phyloP scores from a whole-genome alignment of 1,140 invertebrate genomes.

The Leptinotarsa undecemlineata region DNA sequence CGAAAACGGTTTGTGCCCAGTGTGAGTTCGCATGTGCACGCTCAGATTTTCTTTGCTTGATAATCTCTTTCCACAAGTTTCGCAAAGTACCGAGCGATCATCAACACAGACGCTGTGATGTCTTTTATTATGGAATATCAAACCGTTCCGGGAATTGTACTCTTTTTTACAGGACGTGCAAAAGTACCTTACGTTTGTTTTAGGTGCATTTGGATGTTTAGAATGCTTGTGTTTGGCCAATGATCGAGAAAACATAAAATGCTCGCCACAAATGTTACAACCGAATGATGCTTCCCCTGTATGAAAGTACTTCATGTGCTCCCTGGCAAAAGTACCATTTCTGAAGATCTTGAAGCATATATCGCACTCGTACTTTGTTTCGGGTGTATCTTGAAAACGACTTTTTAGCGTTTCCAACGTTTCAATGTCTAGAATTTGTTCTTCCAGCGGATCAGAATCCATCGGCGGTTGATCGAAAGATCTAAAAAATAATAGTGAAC shows the following conservation, averaged over 20 bases:
- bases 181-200: conserved; percentile 34
- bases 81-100: conserved; percentile 55
- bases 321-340: conserved; percentile 26
- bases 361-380: conserved; percentile 66
- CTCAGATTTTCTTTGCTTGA: conserved; percentile 48
- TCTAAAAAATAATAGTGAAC: background rate
- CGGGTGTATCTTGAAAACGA: conserved; percentile 60
- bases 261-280: conserved; percentile 66
- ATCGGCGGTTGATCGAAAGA: background rate
- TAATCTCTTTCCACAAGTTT: conserved; percentile 51
- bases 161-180: conserved; percentile 49
- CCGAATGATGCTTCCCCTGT: conserved; percentile 62
- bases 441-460: background rate
- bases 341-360: conserved; percentile 66
- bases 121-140: conserved; percentile 2
- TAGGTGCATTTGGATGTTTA: conserved; percentile 20
- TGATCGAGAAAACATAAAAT: conserved; percentile 62
- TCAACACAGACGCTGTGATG: conserved; percentile 12
- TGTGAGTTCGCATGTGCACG: conserved; percentile 58
- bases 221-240: background rate
- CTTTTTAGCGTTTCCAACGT: conserved; percentile 72
- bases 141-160: conserved; percentile 33
- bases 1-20: conserved; percentile 62
- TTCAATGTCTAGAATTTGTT: background rate
- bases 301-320: conserved; percentile 56